phyloP scores from a whole-genome alignment of 2,888 invertebrate species.

The Eumerus sabulonum region DNA sequence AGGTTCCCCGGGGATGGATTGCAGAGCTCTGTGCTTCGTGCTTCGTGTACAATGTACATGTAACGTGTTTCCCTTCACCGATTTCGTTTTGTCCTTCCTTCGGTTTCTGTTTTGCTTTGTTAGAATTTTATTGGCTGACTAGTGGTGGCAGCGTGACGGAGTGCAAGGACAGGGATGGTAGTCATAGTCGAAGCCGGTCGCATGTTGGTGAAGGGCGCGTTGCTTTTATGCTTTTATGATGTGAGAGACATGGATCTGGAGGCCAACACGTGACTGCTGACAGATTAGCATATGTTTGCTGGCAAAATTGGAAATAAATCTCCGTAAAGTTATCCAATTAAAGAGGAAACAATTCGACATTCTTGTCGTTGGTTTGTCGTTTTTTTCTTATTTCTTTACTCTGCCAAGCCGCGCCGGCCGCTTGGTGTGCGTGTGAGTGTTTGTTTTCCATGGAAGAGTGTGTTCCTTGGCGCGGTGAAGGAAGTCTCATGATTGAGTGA shows the following conservation, averaged over 20 bases:
- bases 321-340: slow-evolving; percentile 68
- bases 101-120: slow-evolving; percentile 39
- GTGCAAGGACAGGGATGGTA: background rate
- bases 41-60: slow-evolving; percentile 49
- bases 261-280: slow-evolving; percentile 65
- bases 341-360: slow-evolving; percentile 64
- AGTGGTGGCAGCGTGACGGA: slow-evolving; percentile 30
- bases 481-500: slow-evolving; percentile 23
- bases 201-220: slow-evolving; percentile 38
- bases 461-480: slow-evolving; percentile 7
- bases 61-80: slow-evolving; percentile 49
- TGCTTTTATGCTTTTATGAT: slow-evolving; percentile 55
- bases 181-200: slow-evolving; percentile 6
- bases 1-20: slow-evolving; percentile 56
- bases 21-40: slow-evolving; percentile 29
- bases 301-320: slow-evolving; percentile 68
- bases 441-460: background rate
- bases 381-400: background rate
- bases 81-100: slow-evolving; percentile 20
- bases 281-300: slow-evolving; percentile 65
- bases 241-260: slow-evolving; percentile 66
- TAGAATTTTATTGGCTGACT: slow-evolving; percentile 61
- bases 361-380: slow-evolving; percentile 25
- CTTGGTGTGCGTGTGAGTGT: background rate
- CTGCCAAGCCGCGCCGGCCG: no score